phyloP scores from a whole-genome alignment of 2,888 invertebrate genomes.

The Orgyia antiqua region DNA sequence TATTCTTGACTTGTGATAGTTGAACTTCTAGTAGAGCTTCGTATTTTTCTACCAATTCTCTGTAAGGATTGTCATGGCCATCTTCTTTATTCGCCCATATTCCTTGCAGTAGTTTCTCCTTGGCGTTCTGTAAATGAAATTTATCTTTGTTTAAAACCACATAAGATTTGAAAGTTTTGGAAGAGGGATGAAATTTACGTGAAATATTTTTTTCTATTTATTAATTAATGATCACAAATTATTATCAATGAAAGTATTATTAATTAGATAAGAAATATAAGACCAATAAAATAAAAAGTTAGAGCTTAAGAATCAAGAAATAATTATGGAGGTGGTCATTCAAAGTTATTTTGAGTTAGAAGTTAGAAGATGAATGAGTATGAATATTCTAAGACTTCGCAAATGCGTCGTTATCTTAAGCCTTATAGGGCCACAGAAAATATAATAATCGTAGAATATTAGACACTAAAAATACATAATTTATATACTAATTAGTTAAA shows the following conservation, averaged over 20 bases:
- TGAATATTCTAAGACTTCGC: neutral
- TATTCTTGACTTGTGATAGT: slow-evolving; percentile 78
- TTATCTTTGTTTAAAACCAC: slow-evolving; percentile 7
- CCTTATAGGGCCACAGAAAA: slow-evolving; percentile 15
- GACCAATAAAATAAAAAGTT: slow-evolving; percentile 11
- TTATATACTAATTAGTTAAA: slow-evolving; percentile 68
- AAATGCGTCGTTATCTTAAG: neutral
- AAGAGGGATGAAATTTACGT: slow-evolving; percentile 7
- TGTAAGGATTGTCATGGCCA: slow-evolving; percentile 83
- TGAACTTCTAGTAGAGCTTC: slow-evolving; percentile 89
- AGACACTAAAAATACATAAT: too few relatives aligned
- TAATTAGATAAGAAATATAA: slow-evolving; percentile 12
- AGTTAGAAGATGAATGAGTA: too few relatives aligned
- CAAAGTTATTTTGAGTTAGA: too few relatives aligned
- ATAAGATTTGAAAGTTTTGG: neutral
- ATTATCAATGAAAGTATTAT: slow-evolving; percentile 16
- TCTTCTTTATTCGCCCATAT: slow-evolving; percentile 74
- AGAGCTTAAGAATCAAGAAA: slow-evolving; percentile 5
- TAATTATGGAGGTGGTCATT: too few relatives aligned
- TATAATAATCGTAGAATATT: slow-evolving; percentile 11
- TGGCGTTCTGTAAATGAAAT: slow-evolving; percentile 57
- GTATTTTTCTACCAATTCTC: slow-evolving; percentile 90
- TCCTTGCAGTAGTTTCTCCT: slow-evolving; percentile 72
- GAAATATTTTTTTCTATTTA: too few relatives aligned
- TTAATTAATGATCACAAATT: slow-evolving; percentile 16